Evolutionary conservation across 2,797 vertebrate genomes (phyloP).

Genomic region (Alcedo atthis): DNA sequence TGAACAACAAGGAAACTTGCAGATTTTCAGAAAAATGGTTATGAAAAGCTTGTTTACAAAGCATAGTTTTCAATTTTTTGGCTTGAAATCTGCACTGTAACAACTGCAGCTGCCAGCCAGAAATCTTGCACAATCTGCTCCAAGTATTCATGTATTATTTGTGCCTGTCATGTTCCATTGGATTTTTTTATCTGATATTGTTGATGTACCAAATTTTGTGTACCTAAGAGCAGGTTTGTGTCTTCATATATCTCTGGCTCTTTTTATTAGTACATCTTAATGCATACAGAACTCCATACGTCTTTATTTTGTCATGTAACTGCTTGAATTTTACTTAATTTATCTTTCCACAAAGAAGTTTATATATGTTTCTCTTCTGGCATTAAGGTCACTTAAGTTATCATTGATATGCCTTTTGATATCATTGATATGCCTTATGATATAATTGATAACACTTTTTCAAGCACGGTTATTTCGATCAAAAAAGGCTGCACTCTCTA

Average conservation of each 20-base stretch:
- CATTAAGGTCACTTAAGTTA: background rate
- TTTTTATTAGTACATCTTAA: background rate
- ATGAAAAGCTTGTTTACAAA: background rate
- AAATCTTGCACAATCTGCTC: background rate
- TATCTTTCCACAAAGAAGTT: background rate
- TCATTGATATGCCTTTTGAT: background rate
- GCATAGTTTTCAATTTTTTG: background rate
- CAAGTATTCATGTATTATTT: background rate
- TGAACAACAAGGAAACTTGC: background rate
- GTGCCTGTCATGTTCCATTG: constrained; percentile 30
- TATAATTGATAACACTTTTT: background rate
- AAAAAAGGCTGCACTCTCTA: background rate
- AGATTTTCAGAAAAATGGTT: background rate
- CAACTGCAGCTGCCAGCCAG: background rate
- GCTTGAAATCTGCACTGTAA: background rate
- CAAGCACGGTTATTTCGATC: background rate
- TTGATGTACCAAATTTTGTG: background rate
- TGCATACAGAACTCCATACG: background rate
- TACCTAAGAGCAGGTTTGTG: background rate
- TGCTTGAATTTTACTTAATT: background rate
- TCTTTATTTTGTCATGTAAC: background rate
- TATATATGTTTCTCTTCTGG: background rate
- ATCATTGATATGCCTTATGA: background rate
- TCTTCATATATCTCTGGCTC: background rate
- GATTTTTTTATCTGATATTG: background rate